Evolutionary conservation across 2,113 vertebrate genomes (phyloP).

Genomic region (Muntiacus reevesi): DNA sequence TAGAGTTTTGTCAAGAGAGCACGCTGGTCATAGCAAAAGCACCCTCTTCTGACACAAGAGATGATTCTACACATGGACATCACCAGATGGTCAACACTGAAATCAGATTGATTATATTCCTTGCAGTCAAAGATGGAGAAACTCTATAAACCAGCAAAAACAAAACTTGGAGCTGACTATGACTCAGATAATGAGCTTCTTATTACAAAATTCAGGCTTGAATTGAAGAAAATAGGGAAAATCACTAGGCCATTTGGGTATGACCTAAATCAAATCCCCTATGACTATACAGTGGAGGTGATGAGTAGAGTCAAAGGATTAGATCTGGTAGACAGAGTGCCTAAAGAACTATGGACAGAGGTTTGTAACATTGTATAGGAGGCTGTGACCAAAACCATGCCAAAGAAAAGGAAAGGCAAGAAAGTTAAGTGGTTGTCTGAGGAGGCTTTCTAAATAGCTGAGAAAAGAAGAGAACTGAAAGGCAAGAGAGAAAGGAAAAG

Average conservation of each 20-base stretch:
- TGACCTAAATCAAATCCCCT: background rate
- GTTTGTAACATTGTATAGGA: background rate
- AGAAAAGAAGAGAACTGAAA: background rate
- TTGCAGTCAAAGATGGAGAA: background rate
- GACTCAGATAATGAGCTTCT: background rate
- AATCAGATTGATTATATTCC: background rate
- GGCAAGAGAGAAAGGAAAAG: background rate
- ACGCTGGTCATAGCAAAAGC: background rate
- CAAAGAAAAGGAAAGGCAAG: background rate
- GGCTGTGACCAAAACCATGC: background rate
- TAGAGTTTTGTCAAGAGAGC: background rate
- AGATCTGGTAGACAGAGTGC: background rate
- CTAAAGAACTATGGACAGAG: background rate
- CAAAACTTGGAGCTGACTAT: background rate
- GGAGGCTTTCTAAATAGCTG: background rate
- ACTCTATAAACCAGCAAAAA: background rate
- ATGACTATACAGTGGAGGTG: background rate
- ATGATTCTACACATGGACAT: background rate
- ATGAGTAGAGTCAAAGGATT: background rate
- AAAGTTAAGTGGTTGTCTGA: background rate
- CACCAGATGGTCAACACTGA: background rate
- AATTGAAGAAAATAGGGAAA: background rate
- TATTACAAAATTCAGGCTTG: background rate
- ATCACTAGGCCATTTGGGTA: background rate
- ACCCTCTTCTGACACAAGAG: background rate